A percentile compares a stretch with the other conserved stretches of the same genome.
phyloP scores from a whole-genome alignment of 2,113 vertebrate genomes.

The Caranx ignobilis region DNA sequence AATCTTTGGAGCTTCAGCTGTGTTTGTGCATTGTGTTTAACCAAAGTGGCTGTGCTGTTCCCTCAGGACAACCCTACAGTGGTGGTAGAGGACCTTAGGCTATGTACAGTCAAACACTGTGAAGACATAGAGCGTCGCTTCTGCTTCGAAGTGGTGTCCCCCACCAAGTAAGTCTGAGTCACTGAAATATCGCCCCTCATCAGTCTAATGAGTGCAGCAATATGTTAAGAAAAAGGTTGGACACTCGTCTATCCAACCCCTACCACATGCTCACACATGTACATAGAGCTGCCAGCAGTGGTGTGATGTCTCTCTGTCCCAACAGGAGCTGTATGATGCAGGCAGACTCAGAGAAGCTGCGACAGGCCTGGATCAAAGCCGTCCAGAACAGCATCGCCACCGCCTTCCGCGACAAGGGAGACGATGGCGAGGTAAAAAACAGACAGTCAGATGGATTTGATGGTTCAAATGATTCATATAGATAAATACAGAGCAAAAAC shows the following conservation, averaged over 20 bases:
- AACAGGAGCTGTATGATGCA: conserved; percentile 97
- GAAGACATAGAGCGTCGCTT: conserved; percentile 97
- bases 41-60: not conserved
- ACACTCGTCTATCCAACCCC: conserved; percentile 11
- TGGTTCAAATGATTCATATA: not conserved
- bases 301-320: conserved; percentile 40
- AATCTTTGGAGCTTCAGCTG: not conserved
- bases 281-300: conserved; percentile 33
- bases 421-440: conserved; percentile 88
- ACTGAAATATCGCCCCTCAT: not conserved
- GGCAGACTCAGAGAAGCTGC: conserved; percentile 96
- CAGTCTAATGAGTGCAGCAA: conserved; percentile 30
- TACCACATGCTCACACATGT: not conserved
- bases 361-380: conserved; percentile 97
- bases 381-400: conserved; percentile 98
- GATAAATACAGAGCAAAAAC: not conserved
- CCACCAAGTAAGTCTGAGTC: conserved; percentile 90
- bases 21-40: conserved; percentile 5
- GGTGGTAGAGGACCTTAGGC: conserved; percentile 94
- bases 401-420: conserved; percentile 95
- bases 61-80: conserved; percentile 95
- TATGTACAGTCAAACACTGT: conserved; percentile 97
- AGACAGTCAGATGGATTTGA: not conserved
- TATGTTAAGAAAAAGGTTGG: conserved; percentile 15
- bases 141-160: conserved; percentile 98